phyloP scores from a whole-genome alignment of 1,140 invertebrate species.

The Phymorhynchus buccinoides region DNA sequence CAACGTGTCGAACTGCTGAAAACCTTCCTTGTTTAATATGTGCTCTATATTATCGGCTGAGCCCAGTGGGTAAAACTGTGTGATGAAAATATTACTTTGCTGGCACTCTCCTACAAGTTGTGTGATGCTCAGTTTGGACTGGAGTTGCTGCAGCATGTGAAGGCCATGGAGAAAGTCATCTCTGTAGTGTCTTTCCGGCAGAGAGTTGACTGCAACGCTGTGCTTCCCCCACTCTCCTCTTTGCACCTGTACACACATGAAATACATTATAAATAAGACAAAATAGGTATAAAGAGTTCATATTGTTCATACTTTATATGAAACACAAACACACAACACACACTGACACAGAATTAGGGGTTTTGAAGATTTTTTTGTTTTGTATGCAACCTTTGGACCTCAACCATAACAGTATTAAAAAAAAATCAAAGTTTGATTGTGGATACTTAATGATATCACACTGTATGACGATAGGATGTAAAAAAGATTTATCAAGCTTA shows the following conservation, averaged over 20 bases:
- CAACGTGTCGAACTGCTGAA: slow-evolving; percentile 51
- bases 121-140: slow-evolving; percentile 30
- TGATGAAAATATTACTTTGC: slow-evolving; percentile 65
- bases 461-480: too few relatives aligned
- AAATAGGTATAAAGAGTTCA: too few relatives aligned
- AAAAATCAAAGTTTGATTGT: too few relatives aligned
- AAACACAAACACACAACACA: too few relatives aligned
- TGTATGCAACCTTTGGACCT: too few relatives aligned
- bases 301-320: too few relatives aligned
- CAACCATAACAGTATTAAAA: too few relatives aligned
- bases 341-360: too few relatives aligned
- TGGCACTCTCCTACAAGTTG: slow-evolving; percentile 66
- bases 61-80: slow-evolving; percentile 74
- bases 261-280: too few relatives aligned
- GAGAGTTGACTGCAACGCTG: slow-evolving; percentile 46
- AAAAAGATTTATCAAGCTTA: too few relatives aligned
- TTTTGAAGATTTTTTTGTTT: too few relatives aligned
- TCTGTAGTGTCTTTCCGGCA: slow-evolving; percentile 50
- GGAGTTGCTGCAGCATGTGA: slow-evolving; percentile 70
- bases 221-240: slow-evolving; percentile 49
- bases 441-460: too few relatives aligned
- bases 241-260: slow-evolving; percentile 54
- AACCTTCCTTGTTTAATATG: slow-evolving; percentile 42
- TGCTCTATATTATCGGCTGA: slow-evolving; percentile 65
- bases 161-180: slow-evolving; percentile 75